A percentile compares a stretch with the other conserved stretches of the same genome.
phyloP scores from a whole-genome alignment of 2,888 invertebrate species.

The Dimorphilus gyrociliatus region DNA sequence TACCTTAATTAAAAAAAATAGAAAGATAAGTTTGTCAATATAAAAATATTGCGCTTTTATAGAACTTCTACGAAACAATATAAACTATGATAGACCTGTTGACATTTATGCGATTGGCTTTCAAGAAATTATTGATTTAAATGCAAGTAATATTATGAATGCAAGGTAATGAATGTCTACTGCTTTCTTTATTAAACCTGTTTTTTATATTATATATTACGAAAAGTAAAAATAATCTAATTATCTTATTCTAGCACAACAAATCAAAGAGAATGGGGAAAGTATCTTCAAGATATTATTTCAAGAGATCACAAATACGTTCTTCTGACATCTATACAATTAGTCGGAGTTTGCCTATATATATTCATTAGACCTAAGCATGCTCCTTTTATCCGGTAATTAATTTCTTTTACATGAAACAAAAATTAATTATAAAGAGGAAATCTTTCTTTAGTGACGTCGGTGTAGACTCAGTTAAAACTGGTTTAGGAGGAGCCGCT shows the following conservation, averaged over 20 bases:
- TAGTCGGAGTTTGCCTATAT: conserved; percentile 93
- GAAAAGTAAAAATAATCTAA: neutral
- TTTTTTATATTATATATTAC: neutral
- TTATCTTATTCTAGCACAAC: conserved; percentile 49
- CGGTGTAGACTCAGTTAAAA: conserved; percentile 87
- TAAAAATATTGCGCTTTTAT: no score
- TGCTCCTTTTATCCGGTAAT: conserved; percentile 56
- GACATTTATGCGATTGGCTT: conserved; percentile 96
- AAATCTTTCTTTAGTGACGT: conserved; percentile 50
- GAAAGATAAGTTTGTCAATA: no score
- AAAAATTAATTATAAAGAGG: neutral
- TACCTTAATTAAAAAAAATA: neutral
- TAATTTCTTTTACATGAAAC: neutral
- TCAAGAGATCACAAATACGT: conserved; percentile 73
- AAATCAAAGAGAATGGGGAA: conserved; percentile 85
- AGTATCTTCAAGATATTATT: conserved; percentile 77
- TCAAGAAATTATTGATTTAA: conserved; percentile 96
- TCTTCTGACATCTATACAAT: conserved; percentile 74
- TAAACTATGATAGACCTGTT: no score
- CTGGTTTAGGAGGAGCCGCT: conserved; percentile 91
- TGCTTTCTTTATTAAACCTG: neutral
- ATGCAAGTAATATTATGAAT: conserved; percentile 93
- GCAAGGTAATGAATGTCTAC: conserved; percentile 46
- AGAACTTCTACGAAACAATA: no score
- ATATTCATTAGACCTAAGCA: conserved; percentile 77